Conservation (phyloP, 2,888 invertebrate genomes). For the Pachydiplax longipennis region DNA sequence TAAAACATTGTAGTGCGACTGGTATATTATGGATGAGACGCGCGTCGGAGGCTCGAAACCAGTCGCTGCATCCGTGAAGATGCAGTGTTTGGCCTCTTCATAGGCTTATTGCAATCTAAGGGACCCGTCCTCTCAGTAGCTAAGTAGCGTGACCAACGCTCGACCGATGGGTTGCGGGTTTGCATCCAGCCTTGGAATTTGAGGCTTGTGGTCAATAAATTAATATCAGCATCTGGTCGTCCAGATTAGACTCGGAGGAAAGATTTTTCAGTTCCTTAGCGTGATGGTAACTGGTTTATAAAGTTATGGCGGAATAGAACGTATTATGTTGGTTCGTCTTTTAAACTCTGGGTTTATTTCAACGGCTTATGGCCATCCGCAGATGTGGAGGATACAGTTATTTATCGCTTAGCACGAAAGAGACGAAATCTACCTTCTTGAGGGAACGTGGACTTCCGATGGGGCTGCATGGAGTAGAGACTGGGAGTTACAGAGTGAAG, state of each 20-base stretch:
- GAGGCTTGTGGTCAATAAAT: conserved; percentile 28
- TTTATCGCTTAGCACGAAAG: too few relatives aligned
- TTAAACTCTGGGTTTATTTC: not conserved
- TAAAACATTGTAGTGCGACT: too few relatives aligned
- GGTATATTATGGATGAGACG: too few relatives aligned
- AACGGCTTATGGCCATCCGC: not conserved
- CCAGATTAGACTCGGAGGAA: not conserved
- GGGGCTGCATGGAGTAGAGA: too few relatives aligned
- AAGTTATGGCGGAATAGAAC: not conserved
- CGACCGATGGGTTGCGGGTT: not conserved
- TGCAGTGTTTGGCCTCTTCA: not conserved
- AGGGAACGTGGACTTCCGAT: too few relatives aligned
- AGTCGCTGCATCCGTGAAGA: not conserved
- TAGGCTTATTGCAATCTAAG: not conserved
- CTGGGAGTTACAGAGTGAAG: too few relatives aligned
- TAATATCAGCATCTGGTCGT: conserved; percentile 5
- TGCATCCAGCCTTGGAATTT: conserved; percentile 36
- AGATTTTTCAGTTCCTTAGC: not conserved
- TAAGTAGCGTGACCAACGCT: conserved; percentile 15
- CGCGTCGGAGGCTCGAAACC: too few relatives aligned
- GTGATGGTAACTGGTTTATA: not conserved
- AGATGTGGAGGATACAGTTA: too few relatives aligned
- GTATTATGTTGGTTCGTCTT: not conserved
- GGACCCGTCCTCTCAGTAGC: conserved; percentile 1
- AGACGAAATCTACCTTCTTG: too few relatives aligned